Evolutionary conservation across 92 coral and sea anemone genomes (phyloP).

Genomic region (Palythoa heliodiscus): DNA sequence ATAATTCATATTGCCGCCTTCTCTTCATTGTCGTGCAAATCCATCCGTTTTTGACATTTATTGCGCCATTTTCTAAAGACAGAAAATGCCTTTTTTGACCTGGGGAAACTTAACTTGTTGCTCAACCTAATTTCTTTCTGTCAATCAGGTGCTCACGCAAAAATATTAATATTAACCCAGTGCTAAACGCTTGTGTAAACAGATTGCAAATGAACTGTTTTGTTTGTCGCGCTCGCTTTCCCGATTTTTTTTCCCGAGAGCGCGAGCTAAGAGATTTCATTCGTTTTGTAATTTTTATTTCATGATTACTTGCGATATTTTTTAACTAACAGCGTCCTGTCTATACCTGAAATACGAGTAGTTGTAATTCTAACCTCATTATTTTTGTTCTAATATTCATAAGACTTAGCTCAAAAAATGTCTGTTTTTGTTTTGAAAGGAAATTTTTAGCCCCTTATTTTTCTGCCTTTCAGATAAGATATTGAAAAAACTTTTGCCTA

Average conservation of each 20-base stretch:
- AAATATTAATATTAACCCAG: background rate
- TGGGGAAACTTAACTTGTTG: too few relatives aligned
- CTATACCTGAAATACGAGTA: too few relatives aligned
- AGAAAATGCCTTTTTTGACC: background rate
- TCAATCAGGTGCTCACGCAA: background rate
- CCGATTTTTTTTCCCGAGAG: background rate
- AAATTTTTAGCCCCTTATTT: too few relatives aligned
- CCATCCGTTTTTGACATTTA: too few relatives aligned
- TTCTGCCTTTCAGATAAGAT: background rate
- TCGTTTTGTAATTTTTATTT: too few relatives aligned
- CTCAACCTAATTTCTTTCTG: background rate
- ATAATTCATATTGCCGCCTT: too few relatives aligned
- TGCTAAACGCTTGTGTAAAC: constrained; percentile 23
- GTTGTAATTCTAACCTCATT: background rate
- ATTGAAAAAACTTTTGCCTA: background rate
- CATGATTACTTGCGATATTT: too few relatives aligned
- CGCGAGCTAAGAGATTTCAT: background rate
- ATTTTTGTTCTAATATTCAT: background rate
- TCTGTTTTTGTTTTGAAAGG: background rate
- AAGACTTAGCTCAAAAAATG: background rate
- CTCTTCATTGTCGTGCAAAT: too few relatives aligned
- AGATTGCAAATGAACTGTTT: background rate
- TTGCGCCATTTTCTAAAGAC: background rate
- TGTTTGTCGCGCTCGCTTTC: background rate
- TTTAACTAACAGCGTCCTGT: too few relatives aligned